Conservation (phyloP, 2,888 invertebrate species). For the Drosophila helvetica region DNA sequence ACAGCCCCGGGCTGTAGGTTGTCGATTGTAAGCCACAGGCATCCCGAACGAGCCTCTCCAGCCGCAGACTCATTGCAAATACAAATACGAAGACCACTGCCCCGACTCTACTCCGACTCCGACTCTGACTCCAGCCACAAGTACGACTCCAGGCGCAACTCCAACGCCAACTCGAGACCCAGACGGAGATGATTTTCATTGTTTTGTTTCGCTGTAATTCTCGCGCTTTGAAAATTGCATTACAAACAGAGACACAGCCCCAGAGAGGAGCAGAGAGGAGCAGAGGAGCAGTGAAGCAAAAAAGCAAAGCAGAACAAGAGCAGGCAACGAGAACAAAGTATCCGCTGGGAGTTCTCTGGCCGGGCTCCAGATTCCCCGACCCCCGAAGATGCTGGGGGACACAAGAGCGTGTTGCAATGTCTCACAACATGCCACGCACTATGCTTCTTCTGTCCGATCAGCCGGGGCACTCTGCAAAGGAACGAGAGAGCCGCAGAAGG, state of each 20-base stretch:
- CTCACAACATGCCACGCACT: slow-evolving; percentile 71
- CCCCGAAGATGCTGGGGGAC: slow-evolving; percentile 37
- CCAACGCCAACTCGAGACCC: slow-evolving; percentile 5
- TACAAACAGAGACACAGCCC: slow-evolving; percentile 69
- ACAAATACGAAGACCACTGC: slow-evolving; percentile 30
- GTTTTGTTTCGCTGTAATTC: slow-evolving; percentile 77
- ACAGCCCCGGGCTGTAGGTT: slow-evolving; percentile 27
- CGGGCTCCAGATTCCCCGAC: not conserved
- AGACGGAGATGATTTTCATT: slow-evolving; percentile 64
- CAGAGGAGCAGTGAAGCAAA: slow-evolving; percentile 1
- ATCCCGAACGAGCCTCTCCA: slow-evolving; percentile 43
- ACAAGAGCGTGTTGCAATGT: slow-evolving; percentile 47
- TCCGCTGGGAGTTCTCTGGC: slow-evolving; percentile 23
- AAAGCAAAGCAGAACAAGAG: slow-evolving; percentile 20
- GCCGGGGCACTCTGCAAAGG: not conserved
- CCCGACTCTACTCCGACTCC: not conserved
- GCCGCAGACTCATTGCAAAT: slow-evolving; percentile 72
- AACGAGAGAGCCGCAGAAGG: not conserved
- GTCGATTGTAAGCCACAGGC: slow-evolving; percentile 17
- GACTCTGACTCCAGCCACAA: slow-evolving; percentile 28
- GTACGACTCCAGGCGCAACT: not conserved
- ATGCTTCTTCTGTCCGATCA: slow-evolving; percentile 30
- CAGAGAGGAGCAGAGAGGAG: slow-evolving; percentile 45
- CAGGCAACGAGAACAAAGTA: slow-evolving; percentile 14
- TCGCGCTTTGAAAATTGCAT: slow-evolving; percentile 80